phyloP scores from a whole-genome alignment of 2,888 invertebrate species.

The Clistopyga incitator region DNA sequence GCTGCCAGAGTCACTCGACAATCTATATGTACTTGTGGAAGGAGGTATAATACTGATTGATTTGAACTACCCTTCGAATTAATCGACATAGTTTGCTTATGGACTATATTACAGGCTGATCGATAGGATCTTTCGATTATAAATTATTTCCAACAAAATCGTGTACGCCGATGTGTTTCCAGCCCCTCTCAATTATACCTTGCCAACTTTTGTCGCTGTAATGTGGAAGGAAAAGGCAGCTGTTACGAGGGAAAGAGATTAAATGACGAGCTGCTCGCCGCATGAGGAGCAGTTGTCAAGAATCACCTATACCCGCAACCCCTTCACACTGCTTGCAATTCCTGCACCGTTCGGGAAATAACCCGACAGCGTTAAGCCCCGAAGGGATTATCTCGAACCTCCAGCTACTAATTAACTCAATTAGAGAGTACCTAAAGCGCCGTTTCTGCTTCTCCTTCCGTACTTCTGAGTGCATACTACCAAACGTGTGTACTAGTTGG shows the following conservation, averaged over 20 bases:
- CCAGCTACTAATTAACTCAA: slow-evolving; percentile 63
- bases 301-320: slow-evolving; percentile 37
- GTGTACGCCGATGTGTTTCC: neutral
- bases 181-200: neutral
- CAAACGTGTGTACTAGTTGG: slow-evolving; percentile 26
- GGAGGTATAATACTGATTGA: slow-evolving; percentile 2
- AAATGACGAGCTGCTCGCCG: neutral
- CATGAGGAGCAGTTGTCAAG: slow-evolving; percentile 22
- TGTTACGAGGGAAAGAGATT: neutral
- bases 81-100: neutral
- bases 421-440: slow-evolving; percentile 55
- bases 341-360: slow-evolving; percentile 42
- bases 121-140: neutral
- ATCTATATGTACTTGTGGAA: slow-evolving; percentile 3
- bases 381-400: slow-evolving; percentile 60
- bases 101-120: neutral
- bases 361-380: slow-evolving; percentile 48
- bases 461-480: slow-evolving; percentile 17
- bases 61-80: slow-evolving; percentile 6
- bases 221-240: neutral
- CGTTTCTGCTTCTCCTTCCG: slow-evolving; percentile 31
- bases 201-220: neutral
- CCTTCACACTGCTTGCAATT: slow-evolving; percentile 5
- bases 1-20: neutral
- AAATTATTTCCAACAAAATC: neutral